Conservation (phyloP, 2,888 invertebrate species). For the Phalangium opilio region DNA sequence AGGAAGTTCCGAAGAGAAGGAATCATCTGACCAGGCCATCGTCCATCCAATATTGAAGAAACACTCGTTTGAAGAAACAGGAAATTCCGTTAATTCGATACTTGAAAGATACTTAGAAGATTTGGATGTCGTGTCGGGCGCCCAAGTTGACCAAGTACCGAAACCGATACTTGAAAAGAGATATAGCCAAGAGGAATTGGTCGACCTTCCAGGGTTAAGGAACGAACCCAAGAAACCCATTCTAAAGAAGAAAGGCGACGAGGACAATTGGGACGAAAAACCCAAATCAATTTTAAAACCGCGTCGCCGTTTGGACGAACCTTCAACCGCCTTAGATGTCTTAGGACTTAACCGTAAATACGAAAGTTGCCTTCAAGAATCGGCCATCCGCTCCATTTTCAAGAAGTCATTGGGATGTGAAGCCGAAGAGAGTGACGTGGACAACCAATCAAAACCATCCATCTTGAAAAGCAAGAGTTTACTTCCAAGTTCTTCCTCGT, state of each 20-base stretch:
- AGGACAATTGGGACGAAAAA: conserved; percentile 46
- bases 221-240: conserved; percentile 45
- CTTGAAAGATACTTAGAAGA: conserved; percentile 49
- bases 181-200: conserved; percentile 50
- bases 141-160: conserved; percentile 12
- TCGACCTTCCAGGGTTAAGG: conserved; percentile 6
- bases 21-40: conserved; percentile 44
- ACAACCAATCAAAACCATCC: too few relatives aligned
- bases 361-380: too few relatives aligned
- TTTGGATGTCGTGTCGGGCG: conserved; percentile 34
- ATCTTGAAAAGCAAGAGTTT: too few relatives aligned
- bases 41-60: conserved; percentile 24
- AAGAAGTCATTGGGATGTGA: too few relatives aligned
- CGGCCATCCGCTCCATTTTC: too few relatives aligned
- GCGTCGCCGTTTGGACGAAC: not conserved
- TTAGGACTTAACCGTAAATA: too few relatives aligned
- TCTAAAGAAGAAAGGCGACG: conserved; percentile 67
- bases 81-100: conserved; percentile 46
- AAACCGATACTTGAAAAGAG: conserved; percentile 69
- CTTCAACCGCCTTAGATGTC: too few relatives aligned
- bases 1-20: conserved; percentile 67
- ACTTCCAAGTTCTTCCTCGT: too few relatives aligned
- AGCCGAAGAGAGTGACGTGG: too few relatives aligned
- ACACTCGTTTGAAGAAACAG: conserved; percentile 29
- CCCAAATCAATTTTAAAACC: conserved; percentile 26